Evolutionary conservation across 2,113 vertebrate genomes (phyloP).

Genomic region (Papio anubis): DNA sequence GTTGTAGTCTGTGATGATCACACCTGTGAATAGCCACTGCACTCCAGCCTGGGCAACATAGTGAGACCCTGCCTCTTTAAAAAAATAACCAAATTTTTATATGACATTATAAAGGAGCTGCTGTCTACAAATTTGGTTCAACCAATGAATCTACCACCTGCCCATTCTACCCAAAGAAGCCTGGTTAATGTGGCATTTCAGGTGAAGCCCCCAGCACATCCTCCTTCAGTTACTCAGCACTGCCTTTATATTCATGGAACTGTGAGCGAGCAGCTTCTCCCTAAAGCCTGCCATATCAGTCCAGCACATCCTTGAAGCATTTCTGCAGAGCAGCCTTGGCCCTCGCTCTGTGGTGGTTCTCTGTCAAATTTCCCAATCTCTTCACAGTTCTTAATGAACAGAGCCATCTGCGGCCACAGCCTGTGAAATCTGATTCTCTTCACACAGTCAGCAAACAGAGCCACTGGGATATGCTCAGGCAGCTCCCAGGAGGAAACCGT

Average conservation of each 20-base stretch:
- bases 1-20: neutral
- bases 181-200: accelerated
- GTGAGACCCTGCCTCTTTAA: neutral
- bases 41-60: neutral
- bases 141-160: neutral
- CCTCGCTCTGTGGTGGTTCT: accelerated
- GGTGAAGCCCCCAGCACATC: no score
- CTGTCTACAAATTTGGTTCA: neutral
- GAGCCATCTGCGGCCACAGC: neutral
- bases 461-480: neutral
- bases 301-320: accelerated
- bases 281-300: neutral
- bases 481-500: neutral
- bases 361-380: neutral
- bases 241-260: accelerated
- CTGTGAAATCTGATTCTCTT: neutral
- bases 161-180: neutral
- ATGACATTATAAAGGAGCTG: neutral
- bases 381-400: neutral
- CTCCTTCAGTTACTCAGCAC: neutral
- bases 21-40: neutral
- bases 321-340: neutral
- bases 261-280: neutral
- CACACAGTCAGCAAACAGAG: neutral
- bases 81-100: neutral